phyloP scores from a whole-genome alignment of 1,140 invertebrate genomes.

The Muscidifurax raptorellus region DNA sequence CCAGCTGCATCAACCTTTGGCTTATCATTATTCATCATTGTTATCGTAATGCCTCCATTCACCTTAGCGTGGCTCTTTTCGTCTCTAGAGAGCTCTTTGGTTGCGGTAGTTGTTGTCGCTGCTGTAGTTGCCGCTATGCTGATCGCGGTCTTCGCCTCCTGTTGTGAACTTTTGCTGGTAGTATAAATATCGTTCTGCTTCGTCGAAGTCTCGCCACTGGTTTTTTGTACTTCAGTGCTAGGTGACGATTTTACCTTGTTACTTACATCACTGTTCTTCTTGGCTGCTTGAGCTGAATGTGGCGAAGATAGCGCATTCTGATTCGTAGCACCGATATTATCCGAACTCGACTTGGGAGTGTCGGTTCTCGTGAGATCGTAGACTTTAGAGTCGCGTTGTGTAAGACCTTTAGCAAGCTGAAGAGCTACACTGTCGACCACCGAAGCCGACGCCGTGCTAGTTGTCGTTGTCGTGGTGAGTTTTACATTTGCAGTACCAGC shows the following conservation, averaged over 20 bases:
- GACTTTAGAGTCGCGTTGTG: conserved; percentile 47
- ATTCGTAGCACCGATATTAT: neutral
- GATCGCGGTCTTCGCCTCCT: neutral
- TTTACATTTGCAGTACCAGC: conserved; percentile 43
- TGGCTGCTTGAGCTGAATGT: neutral
- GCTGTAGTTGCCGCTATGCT: neutral
- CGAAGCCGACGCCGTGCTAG: neutral
- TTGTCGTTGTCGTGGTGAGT: conserved; percentile 31
- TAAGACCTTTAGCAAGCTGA: conserved; percentile 55
- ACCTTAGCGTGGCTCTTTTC: conserved; percentile 45
- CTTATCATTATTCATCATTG: conserved; percentile 27
- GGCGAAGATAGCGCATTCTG: neutral
- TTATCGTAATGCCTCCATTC: conserved; percentile 49
- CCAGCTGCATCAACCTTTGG: conserved; percentile 22
- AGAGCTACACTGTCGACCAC: conserved; percentile 56
- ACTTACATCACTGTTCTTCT: neutral
- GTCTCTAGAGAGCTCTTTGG: conserved; percentile 48
- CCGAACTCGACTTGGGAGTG: neutral
- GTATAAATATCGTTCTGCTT: neutral
- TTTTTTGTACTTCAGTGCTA: neutral
- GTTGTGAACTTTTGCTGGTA: neutral
- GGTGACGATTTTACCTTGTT: neutral
- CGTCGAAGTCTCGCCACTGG: neutral
- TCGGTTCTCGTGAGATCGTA: conserved; percentile 37
- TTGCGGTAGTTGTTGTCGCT: conserved; percentile 1